These are phyloP conservation scores for Epinephelus awoara DNA, from an alignment of 2,797 vertebrate genomes.

Conservation along the genomic window DNA sequence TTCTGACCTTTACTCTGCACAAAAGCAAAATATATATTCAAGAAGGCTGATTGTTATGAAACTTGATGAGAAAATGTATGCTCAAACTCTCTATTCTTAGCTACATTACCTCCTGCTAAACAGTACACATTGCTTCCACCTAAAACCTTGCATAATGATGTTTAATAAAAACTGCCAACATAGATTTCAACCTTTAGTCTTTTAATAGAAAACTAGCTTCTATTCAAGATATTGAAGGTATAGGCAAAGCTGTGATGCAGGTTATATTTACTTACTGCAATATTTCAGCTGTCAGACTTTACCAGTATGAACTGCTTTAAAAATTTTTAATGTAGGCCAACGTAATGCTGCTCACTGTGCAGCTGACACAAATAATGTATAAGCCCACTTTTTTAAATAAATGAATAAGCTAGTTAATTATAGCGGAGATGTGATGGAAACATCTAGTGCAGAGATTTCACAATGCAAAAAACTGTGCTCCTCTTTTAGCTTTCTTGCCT, in stretches of 20 bases:
- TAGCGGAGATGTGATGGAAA: neutral
- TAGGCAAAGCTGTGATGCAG: neutral
- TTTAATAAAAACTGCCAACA: neutral
- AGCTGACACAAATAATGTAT: neutral
- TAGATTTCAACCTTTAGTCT: neutral
- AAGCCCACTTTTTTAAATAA: neutral
- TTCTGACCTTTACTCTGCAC: neutral
- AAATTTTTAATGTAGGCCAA: neutral
- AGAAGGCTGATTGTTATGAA: neutral
- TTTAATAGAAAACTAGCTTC: neutral
- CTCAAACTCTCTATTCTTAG: neutral
- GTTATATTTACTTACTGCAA: neutral
- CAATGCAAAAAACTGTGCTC: neutral
- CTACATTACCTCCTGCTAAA: neutral
- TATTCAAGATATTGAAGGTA: neutral
- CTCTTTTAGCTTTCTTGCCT: neutral
- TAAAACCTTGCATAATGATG: neutral
- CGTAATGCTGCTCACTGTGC: neutral
- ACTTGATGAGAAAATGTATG: neutral
- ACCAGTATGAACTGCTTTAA: neutral
- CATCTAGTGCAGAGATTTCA: neutral
- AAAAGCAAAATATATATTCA: neutral
- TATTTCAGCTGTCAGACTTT: neutral
- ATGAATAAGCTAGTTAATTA: slow-evolving; percentile 9
- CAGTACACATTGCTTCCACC: neutral